Evolutionary conservation across 92 coral and sea anemone genomes (phyloP), one percentile per base, ranked within the genome.

Genomic region (Metridium senile): DNA sequence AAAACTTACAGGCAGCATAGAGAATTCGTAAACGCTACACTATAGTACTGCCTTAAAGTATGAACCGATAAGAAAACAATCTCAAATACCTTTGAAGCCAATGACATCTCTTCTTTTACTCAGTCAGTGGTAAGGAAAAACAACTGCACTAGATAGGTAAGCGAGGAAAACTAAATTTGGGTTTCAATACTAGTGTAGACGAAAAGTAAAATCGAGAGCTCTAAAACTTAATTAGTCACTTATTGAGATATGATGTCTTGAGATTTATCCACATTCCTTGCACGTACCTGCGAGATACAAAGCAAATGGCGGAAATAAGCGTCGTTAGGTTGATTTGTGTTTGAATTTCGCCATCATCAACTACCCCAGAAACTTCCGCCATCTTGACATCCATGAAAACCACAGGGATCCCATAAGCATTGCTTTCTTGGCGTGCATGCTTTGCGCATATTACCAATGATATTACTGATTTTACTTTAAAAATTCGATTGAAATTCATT

Each of bases 301-400:
- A 39, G 49, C 8, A 39, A 39, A 39, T 13, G 49, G 13, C 49
- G 13, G 13, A 39, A 13, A 39, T 4, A 39, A 39, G 13, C 39
- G 68, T 72, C 77, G 77, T 54, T 31, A 56, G 28, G 32, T 57
- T 11, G 13, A 11, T 73, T 73, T 71, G 64, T 71, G 2, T 71
- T 71, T 54, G 65, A 71, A 71, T n/a, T 73, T 73, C 78, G 78
- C 78, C 78, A 73, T 73, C 56, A 33, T 32, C 59, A 46, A 45
- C 51, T 16, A 45, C 51, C 51, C n/a, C n/a, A n/a, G n/a, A 45
- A 29, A 53, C 76, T 47, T 31, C 78, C 67, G 78, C 78, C 78
- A 73, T 73, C 20, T 73, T 73, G 78, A 23, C 1, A 13, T 34
- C 11, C 30, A 7, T 23, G 31, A 58, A 73, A 72, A 33, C 0